Conservation (phyloP, 2,113 vertebrate species). For the Mesocricetus auratus region DNA sequence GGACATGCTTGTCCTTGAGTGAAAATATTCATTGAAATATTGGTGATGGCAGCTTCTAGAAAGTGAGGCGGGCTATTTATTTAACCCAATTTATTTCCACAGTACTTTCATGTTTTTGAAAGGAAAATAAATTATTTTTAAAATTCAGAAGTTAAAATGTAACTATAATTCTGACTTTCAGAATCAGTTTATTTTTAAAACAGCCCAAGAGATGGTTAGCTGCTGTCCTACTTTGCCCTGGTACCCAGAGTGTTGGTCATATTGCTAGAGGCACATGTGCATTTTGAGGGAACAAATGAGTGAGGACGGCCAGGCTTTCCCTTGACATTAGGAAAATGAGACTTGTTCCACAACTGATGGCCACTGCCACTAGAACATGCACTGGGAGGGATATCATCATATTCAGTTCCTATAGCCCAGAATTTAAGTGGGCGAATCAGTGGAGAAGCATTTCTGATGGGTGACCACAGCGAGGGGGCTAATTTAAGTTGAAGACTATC, state of each 20-base stretch:
- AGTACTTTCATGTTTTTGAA: not conserved
- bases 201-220: not conserved
- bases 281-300: not conserved
- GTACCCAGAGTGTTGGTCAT: no score
- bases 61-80: not conserved
- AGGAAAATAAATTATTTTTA: constrained; percentile 1
- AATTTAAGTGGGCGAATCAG: not conserved
- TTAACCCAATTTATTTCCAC: not conserved
- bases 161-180: not conserved
- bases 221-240: not conserved
- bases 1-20: not conserved
- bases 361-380: not conserved
- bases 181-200: not conserved
- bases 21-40: constrained; percentile 30
- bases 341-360: not conserved
- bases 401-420: not conserved
- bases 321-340: not conserved
- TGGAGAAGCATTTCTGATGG: not conserved
- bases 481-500: not conserved
- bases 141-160: constrained; percentile 24
- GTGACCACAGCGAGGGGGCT: not conserved
- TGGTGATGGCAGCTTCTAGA: not conserved
- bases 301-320: not conserved
- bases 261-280: not conserved
- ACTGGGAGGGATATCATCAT: not conserved